phyloP scores from a whole-genome alignment of 2,113 vertebrate genomes.

The Lasiurus cinereus region DNA sequence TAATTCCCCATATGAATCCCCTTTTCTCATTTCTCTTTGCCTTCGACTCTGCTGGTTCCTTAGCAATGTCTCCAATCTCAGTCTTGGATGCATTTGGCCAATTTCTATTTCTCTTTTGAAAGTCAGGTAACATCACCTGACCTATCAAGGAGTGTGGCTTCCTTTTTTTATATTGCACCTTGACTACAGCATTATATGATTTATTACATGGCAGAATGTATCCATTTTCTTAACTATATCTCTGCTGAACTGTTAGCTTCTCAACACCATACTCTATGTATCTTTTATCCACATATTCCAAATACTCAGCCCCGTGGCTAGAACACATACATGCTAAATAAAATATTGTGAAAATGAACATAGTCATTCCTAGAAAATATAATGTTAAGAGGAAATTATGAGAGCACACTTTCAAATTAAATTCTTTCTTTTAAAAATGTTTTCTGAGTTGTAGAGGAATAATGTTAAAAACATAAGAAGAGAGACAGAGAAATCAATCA shows the following conservation, averaged over 20 bases:
- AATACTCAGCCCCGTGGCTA: not conserved
- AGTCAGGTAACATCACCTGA: not conserved
- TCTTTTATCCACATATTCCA: not conserved
- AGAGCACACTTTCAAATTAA: not conserved
- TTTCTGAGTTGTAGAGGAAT: not conserved
- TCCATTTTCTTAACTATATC: not conserved
- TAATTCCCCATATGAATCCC: not conserved
- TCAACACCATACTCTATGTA: not conserved
- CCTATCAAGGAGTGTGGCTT: not conserved
- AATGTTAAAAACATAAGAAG: slow-evolving; percentile 16
- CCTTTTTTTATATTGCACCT: not conserved
- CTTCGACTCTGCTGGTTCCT: not conserved
- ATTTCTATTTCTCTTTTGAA: not conserved
- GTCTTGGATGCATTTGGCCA: not conserved
- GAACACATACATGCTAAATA: not conserved
- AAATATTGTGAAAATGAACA: not conserved
- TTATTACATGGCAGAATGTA: not conserved
- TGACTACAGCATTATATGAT: not conserved
- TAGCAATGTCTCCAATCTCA: not conserved
- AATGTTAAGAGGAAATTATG: slow-evolving; percentile 1
- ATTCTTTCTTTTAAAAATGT: not conserved
- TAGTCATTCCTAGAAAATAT: slow-evolving; percentile 26
- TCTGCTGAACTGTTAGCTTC: not conserved
- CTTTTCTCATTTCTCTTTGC: not conserved
- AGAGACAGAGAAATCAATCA: not conserved